Evolutionary conservation across 2,797 vertebrate species (phyloP), one percentile per base, ranked within the genome.

Genomic region (Halcyon leucocephala): DNA sequence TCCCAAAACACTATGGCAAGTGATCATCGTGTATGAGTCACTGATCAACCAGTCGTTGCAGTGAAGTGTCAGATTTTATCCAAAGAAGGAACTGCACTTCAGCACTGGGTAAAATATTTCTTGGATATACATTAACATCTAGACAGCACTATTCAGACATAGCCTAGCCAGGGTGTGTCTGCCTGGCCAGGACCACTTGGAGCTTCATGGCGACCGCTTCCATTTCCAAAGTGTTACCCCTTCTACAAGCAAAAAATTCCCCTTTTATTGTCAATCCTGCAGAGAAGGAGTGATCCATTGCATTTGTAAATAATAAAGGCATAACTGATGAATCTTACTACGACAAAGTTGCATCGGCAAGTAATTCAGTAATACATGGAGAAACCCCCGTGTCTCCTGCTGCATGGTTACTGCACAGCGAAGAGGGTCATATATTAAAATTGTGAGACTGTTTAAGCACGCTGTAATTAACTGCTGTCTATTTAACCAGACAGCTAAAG

Each of bases 391-490:
- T 42, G 52, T 71, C n/a, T 60, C 44, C 60, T 92, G 37, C 92
- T 90, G 60, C 57, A 82, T 84, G 73, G 89, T 95, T 96, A 89
- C 95, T 84, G 60, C 90, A 93, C 66, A 62, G 86, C 73, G 80
- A 95, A 96, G 41, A 94, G 57, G 82, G 96, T 93, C 80, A 76
- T 90, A 92, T 95, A 97, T 97, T 97, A 97, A 97, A 97, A 97
- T 94, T 77, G 93, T 85, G 83, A 96, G 95, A 91, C 92, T 97
- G 94, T 94, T 94, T 94, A 96, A 97, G 90, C 93, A 92, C 93
- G 93, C 94, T 95, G 89, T 97, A 98, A 98, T 98, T 98, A 98
- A 96, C 96, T 96, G 84, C 96, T 97, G 97, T 97, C 97, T 97
- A 61, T 97, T 97, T 98, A 98, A 97, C 97, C 89, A 97, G 96